These are phyloP conservation scores for Chydorus sphaericus DNA, from an alignment of 2,888 invertebrate genomes.

Conservation along the genomic window DNA sequence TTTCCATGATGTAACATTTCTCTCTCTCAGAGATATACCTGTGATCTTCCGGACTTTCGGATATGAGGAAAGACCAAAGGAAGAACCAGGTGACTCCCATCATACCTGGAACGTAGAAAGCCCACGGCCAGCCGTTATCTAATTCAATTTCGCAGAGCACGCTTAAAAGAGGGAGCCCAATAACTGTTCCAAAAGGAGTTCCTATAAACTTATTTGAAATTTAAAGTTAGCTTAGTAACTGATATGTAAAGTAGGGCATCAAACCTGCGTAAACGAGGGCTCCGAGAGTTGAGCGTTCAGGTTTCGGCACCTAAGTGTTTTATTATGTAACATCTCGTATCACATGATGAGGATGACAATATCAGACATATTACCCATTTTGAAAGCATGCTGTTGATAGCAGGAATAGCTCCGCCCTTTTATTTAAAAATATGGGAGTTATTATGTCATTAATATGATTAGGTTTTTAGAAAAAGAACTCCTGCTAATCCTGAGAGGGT, in stretches of 20 bases:
- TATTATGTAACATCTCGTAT: no score
- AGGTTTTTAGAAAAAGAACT: conserved; percentile 31
- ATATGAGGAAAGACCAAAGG: conserved; percentile 29
- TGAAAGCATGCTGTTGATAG: conserved; percentile 40
- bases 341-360: no score
- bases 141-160: conserved; percentile 1
- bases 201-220: no score
- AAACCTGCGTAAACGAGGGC: conserved; percentile 10
- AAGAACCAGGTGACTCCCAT: conserved; percentile 30
- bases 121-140: conserved; percentile 23
- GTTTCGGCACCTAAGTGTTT: no score
- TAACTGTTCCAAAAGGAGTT: conserved; percentile 13
- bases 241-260: no score
- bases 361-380: no score
- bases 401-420: conserved; percentile 76
- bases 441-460: background rate
- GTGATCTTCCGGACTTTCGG: conserved; percentile 48
- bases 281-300: conserved; percentile 9
- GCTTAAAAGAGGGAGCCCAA: conserved; percentile 11
- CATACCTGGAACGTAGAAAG: conserved; percentile 27
- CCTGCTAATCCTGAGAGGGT: conserved; percentile 72
- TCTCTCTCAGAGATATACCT: conserved; percentile 58
- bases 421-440: background rate
- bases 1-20: conserved; percentile 34
- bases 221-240: background rate